Percentiles rank a stretch among this genome's conserved stretches.
phyloP scores from a whole-genome alignment of 2,888 invertebrate genomes.

The Dilophus febrilis region DNA sequence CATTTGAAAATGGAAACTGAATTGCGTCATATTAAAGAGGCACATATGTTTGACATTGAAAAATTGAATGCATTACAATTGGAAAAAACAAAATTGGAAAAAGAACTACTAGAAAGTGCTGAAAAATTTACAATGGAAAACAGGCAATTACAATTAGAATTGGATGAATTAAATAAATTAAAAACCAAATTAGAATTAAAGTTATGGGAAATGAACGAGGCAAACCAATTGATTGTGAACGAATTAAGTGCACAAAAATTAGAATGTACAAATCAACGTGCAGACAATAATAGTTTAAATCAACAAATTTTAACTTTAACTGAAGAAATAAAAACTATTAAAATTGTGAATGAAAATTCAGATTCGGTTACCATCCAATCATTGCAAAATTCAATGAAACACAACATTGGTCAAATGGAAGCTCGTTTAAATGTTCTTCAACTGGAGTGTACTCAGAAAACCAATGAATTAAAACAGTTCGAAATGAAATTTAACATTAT shows the following conservation, averaged over 20 bases:
- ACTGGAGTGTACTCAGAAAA: slow-evolving; percentile 6
- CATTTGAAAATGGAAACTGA: slow-evolving; percentile 28
- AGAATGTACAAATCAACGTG: slow-evolving; percentile 13
- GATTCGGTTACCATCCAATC: slow-evolving; percentile 9
- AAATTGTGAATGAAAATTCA: slow-evolving; percentile 9
- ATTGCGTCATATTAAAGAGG: slow-evolving; percentile 11
- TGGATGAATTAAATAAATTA: slow-evolving; percentile 21
- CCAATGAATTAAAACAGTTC: no score
- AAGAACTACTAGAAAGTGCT: slow-evolving; percentile 14
- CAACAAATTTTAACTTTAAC: slow-evolving; percentile 10
- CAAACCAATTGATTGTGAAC: slow-evolving; percentile 8
- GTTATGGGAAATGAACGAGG: slow-evolving; percentile 10
- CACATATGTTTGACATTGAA: slow-evolving; percentile 17
- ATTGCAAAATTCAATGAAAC: slow-evolving; percentile 14
- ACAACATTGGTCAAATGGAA: slow-evolving; percentile 16
- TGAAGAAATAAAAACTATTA: slow-evolving; percentile 11
- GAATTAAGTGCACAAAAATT: background rate
- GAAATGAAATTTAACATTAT: background rate
- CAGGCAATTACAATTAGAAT: slow-evolving; percentile 24
- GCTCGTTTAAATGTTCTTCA: slow-evolving; percentile 11
- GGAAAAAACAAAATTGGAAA: slow-evolving; percentile 28
- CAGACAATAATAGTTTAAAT: slow-evolving; percentile 12
- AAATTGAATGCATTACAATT: slow-evolving; percentile 33
- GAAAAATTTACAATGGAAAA: slow-evolving; percentile 12
- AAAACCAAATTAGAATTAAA: slow-evolving; percentile 16